Evolutionary conservation across 2,113 vertebrate genomes (phyloP).

Genomic region (Oreochromis tanganicae): DNA sequence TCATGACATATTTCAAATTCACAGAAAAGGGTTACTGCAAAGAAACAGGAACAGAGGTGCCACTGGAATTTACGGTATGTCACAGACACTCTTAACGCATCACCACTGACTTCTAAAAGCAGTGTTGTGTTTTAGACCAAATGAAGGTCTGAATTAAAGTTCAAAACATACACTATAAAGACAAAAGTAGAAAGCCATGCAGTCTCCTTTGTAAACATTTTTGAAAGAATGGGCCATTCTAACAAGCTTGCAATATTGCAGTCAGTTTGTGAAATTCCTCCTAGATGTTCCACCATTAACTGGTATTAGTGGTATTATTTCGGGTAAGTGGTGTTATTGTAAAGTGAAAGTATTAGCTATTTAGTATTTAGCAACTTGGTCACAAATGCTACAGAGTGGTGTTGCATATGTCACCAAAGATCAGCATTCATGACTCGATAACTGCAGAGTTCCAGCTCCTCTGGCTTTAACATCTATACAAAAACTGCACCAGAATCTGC

Average conservation of each 20-base stretch:
- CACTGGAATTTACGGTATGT: not conserved
- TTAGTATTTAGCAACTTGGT: not conserved
- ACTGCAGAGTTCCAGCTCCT: not conserved
- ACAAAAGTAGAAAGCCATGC: not conserved
- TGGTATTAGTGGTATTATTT: not conserved
- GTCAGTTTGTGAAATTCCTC: not conserved
- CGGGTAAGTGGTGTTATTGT: not conserved
- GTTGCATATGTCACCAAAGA: no score
- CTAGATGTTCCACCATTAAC: not conserved
- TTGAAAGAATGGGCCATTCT: not conserved
- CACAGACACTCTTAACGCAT: not conserved
- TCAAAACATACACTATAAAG: not conserved
- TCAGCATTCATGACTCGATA: no score
- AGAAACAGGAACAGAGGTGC: not conserved
- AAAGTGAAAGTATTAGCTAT: not conserved
- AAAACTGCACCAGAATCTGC: not conserved
- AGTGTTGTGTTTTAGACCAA: not conserved
- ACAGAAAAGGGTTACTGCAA: not conserved
- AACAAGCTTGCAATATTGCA: not conserved
- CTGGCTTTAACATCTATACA: not conserved
- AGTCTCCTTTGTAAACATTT: not conserved
- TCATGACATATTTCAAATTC: not conserved
- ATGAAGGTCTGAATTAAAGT: not conserved
- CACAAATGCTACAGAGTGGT: not conserved
- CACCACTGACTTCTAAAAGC: not conserved